Percentiles rank a stretch among this genome's conserved stretches.
These are phyloP conservation scores for Torymus aiolomorphi DNA, from an alignment of 2,888 invertebrate genomes.

Conservation along the genomic window DNA sequence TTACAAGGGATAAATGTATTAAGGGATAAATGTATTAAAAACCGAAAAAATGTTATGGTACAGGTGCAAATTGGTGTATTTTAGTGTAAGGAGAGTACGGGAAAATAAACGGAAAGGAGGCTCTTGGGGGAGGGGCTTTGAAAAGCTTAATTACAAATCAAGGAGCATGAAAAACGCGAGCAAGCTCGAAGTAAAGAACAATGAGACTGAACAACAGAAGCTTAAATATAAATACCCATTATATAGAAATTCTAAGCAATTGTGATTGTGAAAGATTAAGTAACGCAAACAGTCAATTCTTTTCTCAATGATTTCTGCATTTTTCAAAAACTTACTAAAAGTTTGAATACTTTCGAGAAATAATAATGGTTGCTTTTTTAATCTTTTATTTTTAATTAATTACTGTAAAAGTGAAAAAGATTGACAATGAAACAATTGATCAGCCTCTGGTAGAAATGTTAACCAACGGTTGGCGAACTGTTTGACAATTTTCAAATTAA, in stretches of 20 bases:
- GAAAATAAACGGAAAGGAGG: conserved; percentile 13
- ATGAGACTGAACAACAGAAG: not conserved
- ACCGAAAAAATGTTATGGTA: not conserved
- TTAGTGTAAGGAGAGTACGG: not conserved
- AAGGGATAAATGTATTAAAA: not conserved
- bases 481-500: too few species aligned
- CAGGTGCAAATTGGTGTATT: conserved; percentile 22
- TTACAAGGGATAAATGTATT: too few species aligned
- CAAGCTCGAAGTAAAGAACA: not conserved
- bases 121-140: not conserved
- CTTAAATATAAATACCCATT: not conserved
- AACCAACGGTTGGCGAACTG: too few species aligned
- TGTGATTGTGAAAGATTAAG: not conserved
- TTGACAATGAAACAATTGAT: too few species aligned
- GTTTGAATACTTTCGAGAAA: too few species aligned
- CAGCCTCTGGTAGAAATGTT: too few species aligned
- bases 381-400: too few species aligned
- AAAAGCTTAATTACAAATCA: conserved; percentile 24
- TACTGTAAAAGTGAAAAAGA: too few species aligned
- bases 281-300: too few species aligned
- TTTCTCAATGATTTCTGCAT: too few species aligned
- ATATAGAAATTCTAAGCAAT: not conserved
- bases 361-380: too few species aligned
- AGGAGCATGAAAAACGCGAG: not conserved
- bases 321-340: too few species aligned